Evolutionary conservation across 92 coral and sea anemone species (phyloP), one percentile per base, ranked within the genome.

Genomic region (Epizoanthus illoricatus): DNA sequence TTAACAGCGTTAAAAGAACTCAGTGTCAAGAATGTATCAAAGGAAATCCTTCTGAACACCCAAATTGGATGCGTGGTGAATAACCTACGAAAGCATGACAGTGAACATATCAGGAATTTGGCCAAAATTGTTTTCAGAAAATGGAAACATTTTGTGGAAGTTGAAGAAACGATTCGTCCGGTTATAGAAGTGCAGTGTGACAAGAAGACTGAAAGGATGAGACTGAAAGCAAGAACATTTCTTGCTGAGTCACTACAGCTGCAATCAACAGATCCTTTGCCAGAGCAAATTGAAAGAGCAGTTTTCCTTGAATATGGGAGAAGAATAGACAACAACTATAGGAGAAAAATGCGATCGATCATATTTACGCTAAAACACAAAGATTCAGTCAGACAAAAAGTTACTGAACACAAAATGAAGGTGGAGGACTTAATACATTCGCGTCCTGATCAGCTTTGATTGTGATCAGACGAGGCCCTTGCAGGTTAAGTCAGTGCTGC

Each of bases 121-220:
- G 90, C 97, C 9, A 93, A 89, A 72, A 17, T 66, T 5, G 89
- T 93, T 13, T 84, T 93, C 65, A 91, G 83, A 75, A 91, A 88
- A 21, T 93, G 97, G 97, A 89, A 90, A 82, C 85, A 69, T 4
- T 87, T 80, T 80, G 84, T 91, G 45, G 84, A 64, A 79, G 89
- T 81, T 2, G 90, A 86, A 57, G 90, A 87, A 55, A 79, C 70
- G 18, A 66, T 67, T 64, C 87, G 88, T 57, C 94, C 90, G 6
- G 33, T 84, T 7, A 89, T 91, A 21, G 97, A 93, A 42, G 97
- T 93, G 57, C 91, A 75, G 40, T 93, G 97, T 87, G 97, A 91
- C 75, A 86, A 84, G 74, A 91, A 87, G 49, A 88, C 91, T 55
- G 97, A 93, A 81, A 76, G 69, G 56, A 69, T 89, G 36, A 81